A percentile compares a stretch with the other conserved stretches of the same genome.
These are phyloP conservation scores for Conistra vaccinii DNA, from an alignment of 2,888 invertebrate species.

Conservation along the genomic window DNA sequence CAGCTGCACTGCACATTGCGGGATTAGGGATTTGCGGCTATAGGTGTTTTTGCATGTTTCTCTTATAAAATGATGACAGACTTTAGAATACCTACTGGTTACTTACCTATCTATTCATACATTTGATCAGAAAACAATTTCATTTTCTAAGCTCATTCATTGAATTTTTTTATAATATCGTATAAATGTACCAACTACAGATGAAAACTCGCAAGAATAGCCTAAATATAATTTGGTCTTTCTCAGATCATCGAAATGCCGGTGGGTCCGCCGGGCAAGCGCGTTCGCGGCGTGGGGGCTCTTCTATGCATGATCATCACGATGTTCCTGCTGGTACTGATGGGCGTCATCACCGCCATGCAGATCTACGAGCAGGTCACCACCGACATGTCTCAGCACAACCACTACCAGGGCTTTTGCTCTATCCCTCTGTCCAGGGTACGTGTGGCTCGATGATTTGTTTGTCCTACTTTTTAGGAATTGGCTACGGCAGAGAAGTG, in stretches of 20 bases:
- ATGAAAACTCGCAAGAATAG: neutral
- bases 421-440: conserved; percentile 90
- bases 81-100: neutral
- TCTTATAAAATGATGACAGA: neutral
- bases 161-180: neutral
- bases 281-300: conserved; percentile 76
- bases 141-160: conserved; percentile 4
- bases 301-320: conserved; percentile 90
- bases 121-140: neutral
- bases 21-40: neutral
- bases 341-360: conserved; percentile 93
- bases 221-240: conserved; percentile 4
- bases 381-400: conserved; percentile 84
- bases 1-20: conserved; percentile 26
- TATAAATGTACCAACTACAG: neutral
- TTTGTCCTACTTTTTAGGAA: neutral
- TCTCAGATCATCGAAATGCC: conserved; percentile 86
- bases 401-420: conserved; percentile 92
- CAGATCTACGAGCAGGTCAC: conserved; percentile 94
- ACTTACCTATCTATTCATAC: neutral
- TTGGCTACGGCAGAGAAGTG: neutral
- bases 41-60: conserved; percentile 20
- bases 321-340: conserved; percentile 93
- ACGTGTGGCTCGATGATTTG: conserved; percentile 36
- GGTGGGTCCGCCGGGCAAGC: conserved; percentile 44